phyloP scores from a whole-genome alignment of 2,797 vertebrate species.

The Acanthurus leucopareius region DNA sequence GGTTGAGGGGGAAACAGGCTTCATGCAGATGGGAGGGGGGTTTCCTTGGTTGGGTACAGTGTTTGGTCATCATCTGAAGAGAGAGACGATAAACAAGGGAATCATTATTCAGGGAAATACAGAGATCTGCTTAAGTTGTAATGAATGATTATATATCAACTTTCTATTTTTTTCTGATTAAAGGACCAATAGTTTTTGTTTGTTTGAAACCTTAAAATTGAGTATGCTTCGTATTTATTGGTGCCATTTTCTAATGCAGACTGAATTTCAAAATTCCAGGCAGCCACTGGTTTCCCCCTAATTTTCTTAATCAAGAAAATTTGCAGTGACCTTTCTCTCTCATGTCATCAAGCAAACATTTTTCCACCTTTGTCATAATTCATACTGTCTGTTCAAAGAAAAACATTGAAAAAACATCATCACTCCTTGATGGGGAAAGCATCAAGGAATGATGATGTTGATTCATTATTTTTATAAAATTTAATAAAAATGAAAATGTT shows the following conservation, averaged over 20 bases:
- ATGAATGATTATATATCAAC: neutral
- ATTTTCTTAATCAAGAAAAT: too few relatives aligned
- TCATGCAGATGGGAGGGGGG: conserved; percentile 79
- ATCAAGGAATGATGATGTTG: too few relatives aligned
- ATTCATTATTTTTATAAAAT: too few relatives aligned
- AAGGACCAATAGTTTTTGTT: neutral
- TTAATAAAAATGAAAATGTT: too few relatives aligned
- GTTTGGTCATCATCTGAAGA: conserved; percentile 75
- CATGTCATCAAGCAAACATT: neutral
- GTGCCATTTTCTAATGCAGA: neutral
- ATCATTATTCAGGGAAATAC: conserved; percentile 5
- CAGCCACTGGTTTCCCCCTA: neutral
- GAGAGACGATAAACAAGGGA: conserved; percentile 31
- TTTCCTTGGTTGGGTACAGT: conserved; percentile 72
- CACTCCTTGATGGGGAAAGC: too few relatives aligned
- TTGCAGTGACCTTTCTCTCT: neutral
- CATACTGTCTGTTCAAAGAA: neutral
- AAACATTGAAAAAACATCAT: too few relatives aligned
- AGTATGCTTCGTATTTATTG: neutral
- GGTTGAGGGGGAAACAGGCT: conserved; percentile 64
- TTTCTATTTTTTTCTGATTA: neutral
- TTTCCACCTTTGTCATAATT: neutral
- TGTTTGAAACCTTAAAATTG: neutral
- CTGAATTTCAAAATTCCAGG: neutral
- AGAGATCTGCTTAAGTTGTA: neutral